Conservation (phyloP, 2,797 vertebrate species). For the Pseudomugil gertrudae region DNA sequence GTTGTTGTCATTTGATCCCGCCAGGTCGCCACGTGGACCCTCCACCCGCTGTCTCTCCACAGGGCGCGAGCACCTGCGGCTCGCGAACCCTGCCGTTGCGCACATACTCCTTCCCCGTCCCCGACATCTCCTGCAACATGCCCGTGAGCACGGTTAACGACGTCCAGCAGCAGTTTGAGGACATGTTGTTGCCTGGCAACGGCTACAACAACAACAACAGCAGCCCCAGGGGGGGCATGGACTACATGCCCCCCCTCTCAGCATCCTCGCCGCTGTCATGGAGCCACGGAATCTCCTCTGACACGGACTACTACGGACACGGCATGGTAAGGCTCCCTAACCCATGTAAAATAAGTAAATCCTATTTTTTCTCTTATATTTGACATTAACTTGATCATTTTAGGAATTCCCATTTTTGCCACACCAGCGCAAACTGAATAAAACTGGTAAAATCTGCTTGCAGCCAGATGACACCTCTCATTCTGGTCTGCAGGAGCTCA, state of each 20-base stretch:
- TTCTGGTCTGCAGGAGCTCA: not conserved
- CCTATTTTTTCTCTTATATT: too few species aligned
- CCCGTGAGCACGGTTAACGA: conserved; percentile 75
- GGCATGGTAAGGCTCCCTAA: conserved; percentile 88
- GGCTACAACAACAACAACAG: conserved; percentile 23
- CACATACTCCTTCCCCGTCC: conserved; percentile 57
- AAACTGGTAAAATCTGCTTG: too few species aligned
- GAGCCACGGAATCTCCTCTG: conserved; percentile 79
- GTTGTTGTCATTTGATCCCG: accelerated
- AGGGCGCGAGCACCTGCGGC: conserved; percentile 49
- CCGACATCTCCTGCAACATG: conserved; percentile 72
- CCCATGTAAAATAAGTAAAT: too few species aligned
- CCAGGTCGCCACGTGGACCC: conserved; percentile 78
- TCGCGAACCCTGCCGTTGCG: conserved; percentile 71
- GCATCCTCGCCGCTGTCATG: conserved; percentile 62
- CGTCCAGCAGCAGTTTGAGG: conserved; percentile 63
- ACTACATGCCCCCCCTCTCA: conserved; percentile 54
- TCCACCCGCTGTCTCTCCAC: conserved; percentile 18
- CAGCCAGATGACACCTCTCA: too few species aligned
- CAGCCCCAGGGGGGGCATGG: conserved; percentile 9
- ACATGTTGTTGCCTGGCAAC: conserved; percentile 27
- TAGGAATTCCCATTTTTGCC: too few species aligned
- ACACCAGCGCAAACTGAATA: too few species aligned
- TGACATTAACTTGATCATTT: too few species aligned
- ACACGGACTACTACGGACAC: conserved; percentile 82